phyloP scores from a whole-genome alignment of 2,797 vertebrate species.

The Enteromius trimaculatus region DNA sequence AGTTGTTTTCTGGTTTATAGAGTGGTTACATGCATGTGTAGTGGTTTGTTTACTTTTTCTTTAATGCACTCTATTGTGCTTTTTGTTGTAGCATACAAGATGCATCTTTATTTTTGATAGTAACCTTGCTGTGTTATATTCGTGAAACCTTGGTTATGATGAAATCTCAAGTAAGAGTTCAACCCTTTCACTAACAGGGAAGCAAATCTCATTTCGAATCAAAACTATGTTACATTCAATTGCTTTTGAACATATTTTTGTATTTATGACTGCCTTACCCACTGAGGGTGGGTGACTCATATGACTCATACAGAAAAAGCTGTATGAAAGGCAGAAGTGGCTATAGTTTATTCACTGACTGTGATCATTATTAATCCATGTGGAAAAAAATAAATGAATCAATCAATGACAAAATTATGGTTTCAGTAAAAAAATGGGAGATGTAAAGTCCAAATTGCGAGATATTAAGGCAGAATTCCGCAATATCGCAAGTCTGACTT shows the following conservation, averaged over 20 bases:
- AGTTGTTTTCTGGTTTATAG: not conserved
- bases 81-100: not conserved
- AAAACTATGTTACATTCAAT: not conserved
- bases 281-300: not conserved
- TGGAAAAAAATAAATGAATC: too few species aligned
- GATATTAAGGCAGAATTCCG: too few species aligned
- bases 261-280: not conserved
- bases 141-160: constrained; percentile 13
- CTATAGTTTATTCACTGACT: not conserved
- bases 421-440: too few species aligned
- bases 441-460: too few species aligned
- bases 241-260: not conserved
- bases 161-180: not conserved
- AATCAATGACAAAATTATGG: too few species aligned
- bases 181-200: not conserved
- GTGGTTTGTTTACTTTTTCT: not conserved
- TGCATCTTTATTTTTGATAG: not conserved
- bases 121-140: not conserved
- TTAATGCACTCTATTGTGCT: not conserved
- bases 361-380: not conserved
- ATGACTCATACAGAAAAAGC: not conserved
- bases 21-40: not conserved
- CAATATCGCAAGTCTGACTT: too few species aligned
- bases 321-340: not conserved
- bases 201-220: not conserved